Evolutionary conservation across 2,797 vertebrate species (phyloP).

Genomic region (Sebastes diploproa): DNA sequence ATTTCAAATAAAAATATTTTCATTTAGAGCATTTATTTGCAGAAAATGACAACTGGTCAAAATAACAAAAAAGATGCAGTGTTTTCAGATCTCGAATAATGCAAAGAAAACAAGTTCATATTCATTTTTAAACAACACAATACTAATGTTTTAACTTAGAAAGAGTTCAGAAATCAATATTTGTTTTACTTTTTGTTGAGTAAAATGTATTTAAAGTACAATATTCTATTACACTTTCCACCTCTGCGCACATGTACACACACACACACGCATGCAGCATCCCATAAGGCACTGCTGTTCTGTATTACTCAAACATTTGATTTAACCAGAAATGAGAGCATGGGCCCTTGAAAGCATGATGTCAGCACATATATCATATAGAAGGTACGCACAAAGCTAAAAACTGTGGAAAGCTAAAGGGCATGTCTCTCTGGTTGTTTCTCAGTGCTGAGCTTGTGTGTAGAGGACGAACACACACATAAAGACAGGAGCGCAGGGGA

Average conservation of each 20-base stretch:
- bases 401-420: slow-evolving; percentile 31
- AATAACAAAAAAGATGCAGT: no score
- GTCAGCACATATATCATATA: slow-evolving; percentile 40
- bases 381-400: slow-evolving; percentile 15
- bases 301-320: slow-evolving; percentile 43
- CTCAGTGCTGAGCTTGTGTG: neutral
- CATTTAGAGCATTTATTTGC: no score
- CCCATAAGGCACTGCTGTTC: slow-evolving; percentile 49
- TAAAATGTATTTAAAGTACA: neutral
- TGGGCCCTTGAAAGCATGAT: slow-evolving; percentile 25
- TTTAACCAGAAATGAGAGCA: slow-evolving; percentile 50
- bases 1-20: no score
- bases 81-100: no score
- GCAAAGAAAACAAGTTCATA: no score
- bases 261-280: neutral
- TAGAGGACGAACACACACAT: neutral
- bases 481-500: neutral
- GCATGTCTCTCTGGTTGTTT: slow-evolving; percentile 1
- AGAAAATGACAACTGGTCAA: no score
- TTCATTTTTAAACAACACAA: no score
- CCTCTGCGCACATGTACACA: neutral
- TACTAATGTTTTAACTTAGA: no score
- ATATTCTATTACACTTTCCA: neutral
- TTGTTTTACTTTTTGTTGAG: no score
- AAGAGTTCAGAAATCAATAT: no score